Conservation (phyloP, 35 echinoderm and acorn worm genomes). For the Ophioderma brevispina region DNA sequence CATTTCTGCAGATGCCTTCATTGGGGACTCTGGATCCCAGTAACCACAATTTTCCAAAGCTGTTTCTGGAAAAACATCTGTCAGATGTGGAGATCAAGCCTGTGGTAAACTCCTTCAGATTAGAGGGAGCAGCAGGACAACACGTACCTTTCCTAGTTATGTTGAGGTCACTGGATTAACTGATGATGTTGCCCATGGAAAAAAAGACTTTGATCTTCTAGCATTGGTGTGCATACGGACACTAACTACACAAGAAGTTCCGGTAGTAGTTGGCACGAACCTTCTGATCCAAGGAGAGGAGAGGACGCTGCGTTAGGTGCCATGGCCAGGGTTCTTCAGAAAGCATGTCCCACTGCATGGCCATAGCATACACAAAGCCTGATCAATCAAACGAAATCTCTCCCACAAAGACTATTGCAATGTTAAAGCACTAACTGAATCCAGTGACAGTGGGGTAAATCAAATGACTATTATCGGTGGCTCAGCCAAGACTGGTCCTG, state of each 20-base stretch:
- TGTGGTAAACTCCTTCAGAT: background rate
- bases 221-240: background rate
- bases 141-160: background rate
- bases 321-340: background rate
- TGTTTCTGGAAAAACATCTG: background rate
- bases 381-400: too few species aligned
- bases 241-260: background rate
- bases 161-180: background rate
- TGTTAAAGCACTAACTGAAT: background rate
- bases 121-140: background rate
- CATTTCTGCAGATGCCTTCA: background rate
- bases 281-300: background rate
- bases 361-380: background rate
- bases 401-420: background rate
- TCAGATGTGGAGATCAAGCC: background rate
- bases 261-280: background rate
- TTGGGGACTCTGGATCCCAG: background rate
- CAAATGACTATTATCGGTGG: background rate
- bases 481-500: background rate
- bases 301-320: background rate
- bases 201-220: background rate
- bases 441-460: background rate
- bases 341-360: background rate
- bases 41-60: background rate
- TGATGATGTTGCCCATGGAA: background rate